Evolutionary conservation across 1,140 invertebrate genomes (phyloP).

Genomic region (Pogonomyrmex californicus): DNA sequence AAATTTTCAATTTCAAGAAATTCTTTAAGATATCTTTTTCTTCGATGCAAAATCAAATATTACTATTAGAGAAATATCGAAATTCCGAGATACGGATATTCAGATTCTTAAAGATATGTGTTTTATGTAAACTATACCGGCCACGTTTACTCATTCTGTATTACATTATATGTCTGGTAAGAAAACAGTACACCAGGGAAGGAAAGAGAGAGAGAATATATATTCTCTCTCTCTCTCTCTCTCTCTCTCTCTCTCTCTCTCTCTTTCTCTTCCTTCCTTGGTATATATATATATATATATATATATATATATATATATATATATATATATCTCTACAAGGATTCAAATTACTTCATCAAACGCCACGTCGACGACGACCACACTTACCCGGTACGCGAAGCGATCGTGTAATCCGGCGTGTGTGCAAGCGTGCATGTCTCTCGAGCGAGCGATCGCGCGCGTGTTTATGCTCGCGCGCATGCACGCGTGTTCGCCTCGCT

Average conservation of each 20-base stretch:
- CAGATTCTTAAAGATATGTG: background rate
- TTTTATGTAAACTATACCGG: background rate
- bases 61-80: background rate
- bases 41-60: background rate
- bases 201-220: conserved; percentile 4
- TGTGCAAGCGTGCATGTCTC: conserved; percentile 19
- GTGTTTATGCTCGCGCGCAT: conserved; percentile 2
- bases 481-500: conserved; percentile 15
- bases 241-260: too few relatives aligned
- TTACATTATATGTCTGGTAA: background rate
- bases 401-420: conserved; percentile 62
- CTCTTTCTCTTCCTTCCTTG: too few relatives aligned
- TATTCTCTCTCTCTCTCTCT: too few relatives aligned
- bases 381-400: conserved; percentile 47
- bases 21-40: background rate
- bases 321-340: too few relatives aligned
- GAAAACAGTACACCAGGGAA: conserved; percentile 21
- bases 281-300: too few relatives aligned
- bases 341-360: conserved; percentile 65
- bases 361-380: conserved; percentile 7
- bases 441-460: conserved; percentile 24
- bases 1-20: background rate
- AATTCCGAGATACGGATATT: background rate
- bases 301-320: too few relatives aligned
- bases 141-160: background rate